Percentiles rank a stretch among this genome's conserved stretches.
These are phyloP conservation scores for Bellardia bayeri DNA, from an alignment of 2,888 invertebrate genomes.

Conservation along the genomic window DNA sequence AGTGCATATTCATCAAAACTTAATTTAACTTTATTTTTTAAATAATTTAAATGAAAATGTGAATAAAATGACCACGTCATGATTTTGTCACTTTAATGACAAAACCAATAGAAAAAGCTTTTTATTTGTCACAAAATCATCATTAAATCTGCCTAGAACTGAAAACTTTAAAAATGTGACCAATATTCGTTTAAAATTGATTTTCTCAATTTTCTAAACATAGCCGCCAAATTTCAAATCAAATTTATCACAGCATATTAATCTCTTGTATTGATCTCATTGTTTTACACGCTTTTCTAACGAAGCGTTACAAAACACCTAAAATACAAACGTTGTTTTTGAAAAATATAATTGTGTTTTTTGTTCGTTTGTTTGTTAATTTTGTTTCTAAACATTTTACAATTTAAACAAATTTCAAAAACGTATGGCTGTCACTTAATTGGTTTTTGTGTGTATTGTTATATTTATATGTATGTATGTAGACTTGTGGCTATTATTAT, in stretches of 20 bases:
- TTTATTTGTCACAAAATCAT: too few species aligned
- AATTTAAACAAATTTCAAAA: neutral
- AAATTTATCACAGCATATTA: slow-evolving; percentile 11
- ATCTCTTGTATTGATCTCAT: slow-evolving; percentile 8
- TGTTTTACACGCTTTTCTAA: slow-evolving; percentile 17
- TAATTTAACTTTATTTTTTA: too few species aligned
- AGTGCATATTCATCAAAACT: too few species aligned
- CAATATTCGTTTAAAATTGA: too few species aligned
- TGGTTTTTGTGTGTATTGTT: slow-evolving; percentile 29
- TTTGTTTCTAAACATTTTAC: neutral
- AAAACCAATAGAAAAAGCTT: too few species aligned
- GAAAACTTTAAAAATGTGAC: too few species aligned
- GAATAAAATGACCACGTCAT: too few species aligned
- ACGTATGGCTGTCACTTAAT: slow-evolving; percentile 30
- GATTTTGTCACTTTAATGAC: too few species aligned
- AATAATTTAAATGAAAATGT: too few species aligned
- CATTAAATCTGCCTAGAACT: too few species aligned
- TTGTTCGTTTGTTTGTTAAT: neutral
- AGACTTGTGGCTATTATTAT: slow-evolving; percentile 53
- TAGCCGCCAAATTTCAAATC: neutral
- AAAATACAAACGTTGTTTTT: neutral
- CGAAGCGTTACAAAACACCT: slow-evolving; percentile 30
- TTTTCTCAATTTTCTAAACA: too few species aligned
- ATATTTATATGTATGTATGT: neutral
- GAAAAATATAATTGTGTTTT: slow-evolving; percentile 2